Conservation (phyloP, 1,140 invertebrate genomes). For the Plutomurus gul region DNA sequence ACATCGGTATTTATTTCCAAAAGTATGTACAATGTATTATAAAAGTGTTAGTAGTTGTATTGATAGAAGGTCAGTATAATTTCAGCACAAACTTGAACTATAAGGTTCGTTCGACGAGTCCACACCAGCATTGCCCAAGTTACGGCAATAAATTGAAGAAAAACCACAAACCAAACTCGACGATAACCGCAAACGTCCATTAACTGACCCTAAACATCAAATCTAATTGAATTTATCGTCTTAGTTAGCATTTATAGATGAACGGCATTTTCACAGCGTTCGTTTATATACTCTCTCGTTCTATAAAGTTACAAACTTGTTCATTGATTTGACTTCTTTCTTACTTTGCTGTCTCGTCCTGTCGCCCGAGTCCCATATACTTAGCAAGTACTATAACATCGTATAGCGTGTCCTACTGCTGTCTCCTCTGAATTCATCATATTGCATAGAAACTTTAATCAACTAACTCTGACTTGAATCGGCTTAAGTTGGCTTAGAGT, state of each 20-base stretch:
- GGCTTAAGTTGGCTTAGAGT: neutral
- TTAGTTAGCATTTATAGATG: constrained; percentile 8
- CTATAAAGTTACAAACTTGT: too few species aligned
- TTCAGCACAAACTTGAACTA: too few species aligned
- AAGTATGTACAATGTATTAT: too few species aligned
- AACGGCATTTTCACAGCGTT: neutral
- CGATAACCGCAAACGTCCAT: neutral
- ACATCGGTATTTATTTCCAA: too few species aligned
- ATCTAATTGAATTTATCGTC: constrained; percentile 23
- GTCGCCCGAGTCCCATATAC: neutral
- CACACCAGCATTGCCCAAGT: neutral
- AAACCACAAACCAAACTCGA: constrained; percentile 16
- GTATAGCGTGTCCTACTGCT: neutral
- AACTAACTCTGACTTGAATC: neutral
- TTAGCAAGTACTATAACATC: neutral
- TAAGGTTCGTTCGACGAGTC: too few species aligned
- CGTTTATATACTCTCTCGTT: neutral
- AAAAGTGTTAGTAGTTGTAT: too few species aligned
- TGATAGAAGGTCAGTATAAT: too few species aligned
- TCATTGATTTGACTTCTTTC: too few species aligned
- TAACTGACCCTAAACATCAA: neutral
- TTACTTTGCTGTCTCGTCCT: neutral
- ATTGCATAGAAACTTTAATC: constrained; percentile 27
- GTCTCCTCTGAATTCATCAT: too few species aligned
- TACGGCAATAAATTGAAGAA: neutral